Conservation (phyloP, 2,888 invertebrate species). For the Belgica antarctica region DNA sequence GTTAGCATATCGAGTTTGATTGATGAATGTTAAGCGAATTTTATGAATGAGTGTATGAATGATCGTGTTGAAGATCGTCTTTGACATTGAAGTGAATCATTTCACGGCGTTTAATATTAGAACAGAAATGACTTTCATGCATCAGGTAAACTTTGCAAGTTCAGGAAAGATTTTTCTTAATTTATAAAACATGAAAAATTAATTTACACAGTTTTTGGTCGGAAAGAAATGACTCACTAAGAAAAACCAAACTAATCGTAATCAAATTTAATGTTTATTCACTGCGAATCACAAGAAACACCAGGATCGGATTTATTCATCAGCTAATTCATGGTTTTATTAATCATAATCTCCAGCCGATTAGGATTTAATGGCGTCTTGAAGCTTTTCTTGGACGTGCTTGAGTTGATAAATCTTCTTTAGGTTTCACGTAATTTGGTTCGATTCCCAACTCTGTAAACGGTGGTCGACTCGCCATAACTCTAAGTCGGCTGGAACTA, state of each 20-base stretch:
- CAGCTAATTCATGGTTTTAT: not conserved
- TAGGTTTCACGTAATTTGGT: too few relatives aligned
- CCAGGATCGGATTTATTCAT: not conserved
- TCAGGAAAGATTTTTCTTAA: not conserved
- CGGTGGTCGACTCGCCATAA: not conserved
- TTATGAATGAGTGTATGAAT: not conserved
- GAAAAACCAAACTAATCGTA: too few relatives aligned
- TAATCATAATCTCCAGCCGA: constrained; percentile 4
- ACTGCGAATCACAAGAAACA: not conserved
- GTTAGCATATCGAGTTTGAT: too few relatives aligned
- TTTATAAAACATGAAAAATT: not conserved
- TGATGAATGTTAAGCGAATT: not conserved
- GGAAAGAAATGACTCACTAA: constrained; percentile 5
- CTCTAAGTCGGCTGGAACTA: not conserved
- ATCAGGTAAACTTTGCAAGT: constrained; percentile 20
- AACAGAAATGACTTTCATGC: not conserved
- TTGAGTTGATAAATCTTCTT: too few relatives aligned
- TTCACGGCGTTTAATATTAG: not conserved
- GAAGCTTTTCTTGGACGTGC: too few relatives aligned
- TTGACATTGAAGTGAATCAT: not conserved
- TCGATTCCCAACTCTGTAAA: too few relatives aligned
- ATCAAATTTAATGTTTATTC: not conserved
- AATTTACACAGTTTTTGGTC: constrained; percentile 9
- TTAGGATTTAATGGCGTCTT: too few relatives aligned
- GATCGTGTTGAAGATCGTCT: not conserved